Base-by-base conservation (phyloP, 1,140 invertebrate species). In the Anagrus nilaparvatae region DNA sequence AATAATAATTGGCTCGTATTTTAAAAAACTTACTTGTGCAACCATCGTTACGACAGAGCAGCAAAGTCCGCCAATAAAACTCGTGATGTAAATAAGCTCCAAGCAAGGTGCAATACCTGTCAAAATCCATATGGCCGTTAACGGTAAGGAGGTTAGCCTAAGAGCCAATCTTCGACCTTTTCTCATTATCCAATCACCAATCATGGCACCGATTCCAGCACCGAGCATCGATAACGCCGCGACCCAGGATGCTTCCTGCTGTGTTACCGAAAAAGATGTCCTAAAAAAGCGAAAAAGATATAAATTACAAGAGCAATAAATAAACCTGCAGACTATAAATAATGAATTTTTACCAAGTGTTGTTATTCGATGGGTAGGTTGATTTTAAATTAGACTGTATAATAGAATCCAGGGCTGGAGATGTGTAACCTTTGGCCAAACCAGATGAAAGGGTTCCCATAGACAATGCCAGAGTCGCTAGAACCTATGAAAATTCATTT, bases 401-500 rank as follows among this genome's bases (percentile, higher is more conserved):
- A 50, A 88, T 75, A 0, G 84, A 87, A n/a, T 82, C 83, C 25
- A 87, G 74, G 3, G 84, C 84, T 12, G 85, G 85, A 10, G 82
- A 86, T 52, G 80, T 85, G 71, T 87, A 87, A 9, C 85, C 85
- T 62, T 87, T 87, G 18, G 84, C 82, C 35, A 88, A 65, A 1
- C 84, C 85, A 2, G 82, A 82, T 2, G 84, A 81, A 46, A 88
- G 76, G 8, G 84, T 82, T 16, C 85, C 85, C 50, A 88, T 71
- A 4, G 83, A 84, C 24, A 88, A 77, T 8, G 83, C 84, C 48
- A 87, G 61, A 3, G 84, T 82, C 41, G 84, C 84, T 52, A 86
- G 61, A 17, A 87, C 76, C 82, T 87, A 68, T 33, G 46, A 52
- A 46, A 43, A 48, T 40, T 44, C 33, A 13, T 6, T 10, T 45